Evolutionary conservation across 2,113 vertebrate species (phyloP).

Genomic region (Solea solea): DNA sequence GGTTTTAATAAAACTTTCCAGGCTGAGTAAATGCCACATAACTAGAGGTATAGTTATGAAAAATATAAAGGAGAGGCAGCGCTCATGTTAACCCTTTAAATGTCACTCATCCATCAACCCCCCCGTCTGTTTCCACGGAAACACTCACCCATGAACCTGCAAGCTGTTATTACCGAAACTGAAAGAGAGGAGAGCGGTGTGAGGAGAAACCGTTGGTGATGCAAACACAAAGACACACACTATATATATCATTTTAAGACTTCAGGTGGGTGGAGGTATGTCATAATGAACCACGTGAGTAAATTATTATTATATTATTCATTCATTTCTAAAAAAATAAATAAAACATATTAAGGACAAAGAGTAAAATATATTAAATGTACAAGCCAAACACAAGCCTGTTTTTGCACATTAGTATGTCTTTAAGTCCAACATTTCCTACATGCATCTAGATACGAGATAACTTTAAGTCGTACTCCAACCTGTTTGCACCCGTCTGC

Average conservation of each 20-base stretch:
- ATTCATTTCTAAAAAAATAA: too few species aligned
- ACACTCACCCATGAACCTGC: conserved; percentile 76
- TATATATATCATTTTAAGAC: background rate
- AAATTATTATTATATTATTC: too few species aligned
- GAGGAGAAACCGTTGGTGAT: conserved; percentile 8
- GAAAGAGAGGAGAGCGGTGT: conserved; percentile 63
- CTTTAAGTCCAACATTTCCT: too few species aligned
- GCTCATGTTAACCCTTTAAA: conserved; percentile 55
- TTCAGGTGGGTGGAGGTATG: background rate
- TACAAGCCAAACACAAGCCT: too few species aligned
- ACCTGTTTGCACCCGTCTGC: too few species aligned
- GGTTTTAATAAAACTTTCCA: conserved; percentile 13
- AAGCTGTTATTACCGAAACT: conserved; percentile 68
- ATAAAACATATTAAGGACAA: too few species aligned
- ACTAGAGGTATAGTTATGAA: conserved; percentile 30
- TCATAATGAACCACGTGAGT: too few species aligned
- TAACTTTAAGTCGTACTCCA: too few species aligned
- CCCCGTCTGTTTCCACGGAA: conserved; percentile 60
- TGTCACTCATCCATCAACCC: conserved; percentile 65
- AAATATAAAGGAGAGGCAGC: conserved; percentile 28
- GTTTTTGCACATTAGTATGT: too few species aligned
- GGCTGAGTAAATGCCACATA: background rate
- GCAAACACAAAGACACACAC: background rate
- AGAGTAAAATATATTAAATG: too few species aligned
- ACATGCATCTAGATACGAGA: too few species aligned